These are phyloP conservation scores for Ictalurus punctatus DNA, from an alignment of 2,113 vertebrate genomes.

Conservation along the genomic window DNA sequence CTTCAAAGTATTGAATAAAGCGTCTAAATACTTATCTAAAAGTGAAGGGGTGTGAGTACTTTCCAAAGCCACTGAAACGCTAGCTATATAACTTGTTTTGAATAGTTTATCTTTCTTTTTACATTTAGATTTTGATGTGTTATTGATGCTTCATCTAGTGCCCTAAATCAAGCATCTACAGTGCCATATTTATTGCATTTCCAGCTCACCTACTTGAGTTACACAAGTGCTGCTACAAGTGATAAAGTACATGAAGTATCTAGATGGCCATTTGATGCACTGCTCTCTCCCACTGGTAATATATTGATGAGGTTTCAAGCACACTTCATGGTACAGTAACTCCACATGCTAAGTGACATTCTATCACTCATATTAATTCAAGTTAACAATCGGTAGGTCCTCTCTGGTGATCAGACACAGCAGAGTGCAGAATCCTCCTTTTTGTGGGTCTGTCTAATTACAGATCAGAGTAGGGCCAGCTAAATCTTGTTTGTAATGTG, in stretches of 20 bases:
- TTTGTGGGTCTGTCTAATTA: slow-evolving; percentile 62
- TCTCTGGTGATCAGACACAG: background rate
- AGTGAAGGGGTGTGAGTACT: background rate
- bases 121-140: background rate
- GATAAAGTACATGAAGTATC: background rate
- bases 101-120: background rate
- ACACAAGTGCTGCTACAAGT: background rate
- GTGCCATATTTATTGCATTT: background rate
- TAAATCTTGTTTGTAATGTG: slow-evolving; percentile 60
- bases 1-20: background rate
- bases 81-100: background rate
- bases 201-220: background rate
- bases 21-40: background rate
- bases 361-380: background rate
- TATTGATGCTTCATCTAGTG: background rate
- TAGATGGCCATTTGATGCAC: slow-evolving; percentile 50
- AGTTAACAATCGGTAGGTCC: background rate
- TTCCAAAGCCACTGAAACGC: background rate
- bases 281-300: slow-evolving; percentile 50
- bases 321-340: slow-evolving; percentile 42
- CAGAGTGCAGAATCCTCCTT: slow-evolving; percentile 3
- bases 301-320: slow-evolving; percentile 64
- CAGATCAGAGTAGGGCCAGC: slow-evolving; percentile 61
- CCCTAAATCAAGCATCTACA: background rate
- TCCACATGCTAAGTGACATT: background rate